A percentile compares a stretch with the other conserved stretches of the same genome.
These are phyloP conservation scores for Drosophila ohnishii DNA, from an alignment of 1,140 invertebrate genomes.

Conservation along the genomic window DNA sequence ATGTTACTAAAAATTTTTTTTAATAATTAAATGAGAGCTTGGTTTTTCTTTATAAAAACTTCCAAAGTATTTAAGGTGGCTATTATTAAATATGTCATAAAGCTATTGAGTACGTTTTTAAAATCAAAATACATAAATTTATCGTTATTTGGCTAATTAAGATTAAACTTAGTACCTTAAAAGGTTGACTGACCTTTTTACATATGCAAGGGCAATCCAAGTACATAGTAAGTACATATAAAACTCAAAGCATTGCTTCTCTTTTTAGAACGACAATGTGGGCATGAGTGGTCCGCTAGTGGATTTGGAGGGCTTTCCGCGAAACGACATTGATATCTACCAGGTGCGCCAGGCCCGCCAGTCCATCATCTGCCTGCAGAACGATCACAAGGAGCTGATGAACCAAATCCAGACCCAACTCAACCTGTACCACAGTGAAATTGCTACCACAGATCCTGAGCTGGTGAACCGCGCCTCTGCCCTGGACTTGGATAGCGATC, in stretches of 20 bases:
- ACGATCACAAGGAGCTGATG: conserved; percentile 94
- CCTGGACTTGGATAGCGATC: conserved; percentile 47
- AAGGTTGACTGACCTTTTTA: not conserved
- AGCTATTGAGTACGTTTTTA: not conserved
- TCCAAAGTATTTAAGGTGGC: too few species aligned
- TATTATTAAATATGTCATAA: not conserved
- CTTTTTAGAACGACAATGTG: conserved; percentile 88
- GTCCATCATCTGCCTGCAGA: conserved; percentile 95
- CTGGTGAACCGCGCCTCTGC: conserved; percentile 67
- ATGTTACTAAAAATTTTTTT: too few species aligned
- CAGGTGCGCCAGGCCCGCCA: conserved; percentile 94
- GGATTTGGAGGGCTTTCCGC: conserved; percentile 93
- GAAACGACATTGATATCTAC: conserved; percentile 95
- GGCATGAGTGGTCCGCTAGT: conserved; percentile 94
- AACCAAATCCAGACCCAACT: conserved; percentile 91
- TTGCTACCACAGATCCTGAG: conserved; percentile 71
- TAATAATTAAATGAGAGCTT: too few species aligned
- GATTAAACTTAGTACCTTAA: not conserved
- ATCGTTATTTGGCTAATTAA: not conserved
- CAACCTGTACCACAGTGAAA: conserved; percentile 84
- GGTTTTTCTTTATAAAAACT: too few species aligned
- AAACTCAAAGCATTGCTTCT: not conserved
- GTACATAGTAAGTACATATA: not conserved
- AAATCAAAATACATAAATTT: not conserved
- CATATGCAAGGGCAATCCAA: not conserved